Conservation (phyloP, 2,797 vertebrate species). For the Cetoscarus ocellatus region DNA sequence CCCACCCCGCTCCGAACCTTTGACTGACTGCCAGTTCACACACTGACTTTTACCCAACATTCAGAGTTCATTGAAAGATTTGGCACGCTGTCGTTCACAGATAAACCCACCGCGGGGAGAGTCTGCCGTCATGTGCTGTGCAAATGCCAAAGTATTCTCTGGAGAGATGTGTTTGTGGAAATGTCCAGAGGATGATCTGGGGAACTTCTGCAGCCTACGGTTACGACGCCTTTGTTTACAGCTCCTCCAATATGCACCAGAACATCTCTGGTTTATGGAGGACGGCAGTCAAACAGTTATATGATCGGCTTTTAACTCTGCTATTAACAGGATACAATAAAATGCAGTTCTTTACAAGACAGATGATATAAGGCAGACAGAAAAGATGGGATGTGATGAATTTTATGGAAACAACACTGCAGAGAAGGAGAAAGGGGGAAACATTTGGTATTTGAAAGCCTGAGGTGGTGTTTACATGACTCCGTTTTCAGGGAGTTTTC, state of each 20-base stretch:
- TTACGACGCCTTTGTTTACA: constrained; percentile 25
- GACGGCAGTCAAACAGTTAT: constrained; percentile 38
- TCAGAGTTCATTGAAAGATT: constrained; percentile 56
- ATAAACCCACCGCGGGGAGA: constrained; percentile 1
- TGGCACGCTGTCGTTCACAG: constrained; percentile 23
- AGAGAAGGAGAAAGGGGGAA: constrained; percentile 18
- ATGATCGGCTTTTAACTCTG: constrained; percentile 61
- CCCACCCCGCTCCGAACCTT: constrained; percentile 13
- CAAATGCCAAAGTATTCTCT: constrained; percentile 67
- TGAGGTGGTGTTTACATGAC: too few species aligned
- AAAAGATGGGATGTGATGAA: constrained; percentile 46
- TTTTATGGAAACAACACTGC: constrained; percentile 16
- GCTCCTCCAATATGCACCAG: constrained; percentile 26
- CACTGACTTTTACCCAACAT: constrained; percentile 41
- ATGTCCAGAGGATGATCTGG: constrained; percentile 34
- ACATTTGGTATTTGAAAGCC: too few species aligned
- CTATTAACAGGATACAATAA: constrained; percentile 71
- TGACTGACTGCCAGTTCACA: constrained; percentile 56
- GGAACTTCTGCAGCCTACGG: constrained; percentile 45
- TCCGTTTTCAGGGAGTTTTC: too few species aligned
- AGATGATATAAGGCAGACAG: constrained; percentile 38
- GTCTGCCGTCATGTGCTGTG: constrained; percentile 46
- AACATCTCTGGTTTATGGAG: constrained; percentile 47
- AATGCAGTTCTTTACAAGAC: constrained; percentile 55
- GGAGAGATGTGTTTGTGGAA: constrained; percentile 30